Percentiles rank a stretch among this genome's conserved stretches.
Evolutionary conservation across 2,797 vertebrate species (phyloP).

Genomic region (Lophius americanus): DNA sequence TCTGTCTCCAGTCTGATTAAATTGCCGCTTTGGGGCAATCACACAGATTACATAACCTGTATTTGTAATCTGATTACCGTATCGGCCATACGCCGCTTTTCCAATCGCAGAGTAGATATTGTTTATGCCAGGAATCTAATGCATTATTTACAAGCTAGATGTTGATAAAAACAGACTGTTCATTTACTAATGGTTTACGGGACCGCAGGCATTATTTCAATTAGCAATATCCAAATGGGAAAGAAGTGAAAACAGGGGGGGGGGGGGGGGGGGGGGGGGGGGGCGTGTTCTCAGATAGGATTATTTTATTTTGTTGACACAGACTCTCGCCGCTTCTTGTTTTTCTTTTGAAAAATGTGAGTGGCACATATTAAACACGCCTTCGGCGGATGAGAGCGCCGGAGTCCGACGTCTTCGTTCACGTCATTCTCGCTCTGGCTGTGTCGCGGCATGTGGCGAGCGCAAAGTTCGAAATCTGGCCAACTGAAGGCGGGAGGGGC

Average conservation of each 20-base stretch:
- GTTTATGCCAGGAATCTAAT: constrained; percentile 91
- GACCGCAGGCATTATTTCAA: constrained; percentile 91
- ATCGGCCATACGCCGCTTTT: constrained; percentile 52
- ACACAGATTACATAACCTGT: constrained; percentile 52
- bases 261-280: constrained; percentile 17
- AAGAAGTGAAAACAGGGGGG: constrained; percentile 65
- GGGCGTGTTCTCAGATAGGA: constrained; percentile 56
- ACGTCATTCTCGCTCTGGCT: constrained; percentile 23
- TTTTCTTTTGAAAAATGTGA: constrained; percentile 45
- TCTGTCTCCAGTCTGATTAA: constrained; percentile 11
- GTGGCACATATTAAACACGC: constrained; percentile 26
- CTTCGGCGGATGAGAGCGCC: constrained; percentile 36
- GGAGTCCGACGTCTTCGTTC: constrained; percentile 2
- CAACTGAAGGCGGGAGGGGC: constrained; percentile 11
- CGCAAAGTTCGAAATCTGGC: constrained; percentile 22
- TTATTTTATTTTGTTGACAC: constrained; percentile 61
- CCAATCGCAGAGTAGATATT: constrained; percentile 81
- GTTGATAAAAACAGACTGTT: constrained; percentile 98
- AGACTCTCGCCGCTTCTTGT: constrained; percentile 22
- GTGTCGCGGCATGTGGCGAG: not conserved
- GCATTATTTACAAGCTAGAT: constrained; percentile 97
- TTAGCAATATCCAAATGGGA: constrained; percentile 89
- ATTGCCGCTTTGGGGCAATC: constrained; percentile 20
- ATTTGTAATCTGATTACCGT: constrained; percentile 70
- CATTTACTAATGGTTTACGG: constrained; percentile 97